Base-by-base conservation (phyloP, 2,113 vertebrate genomes). In the Lepus europaeus region DNA sequence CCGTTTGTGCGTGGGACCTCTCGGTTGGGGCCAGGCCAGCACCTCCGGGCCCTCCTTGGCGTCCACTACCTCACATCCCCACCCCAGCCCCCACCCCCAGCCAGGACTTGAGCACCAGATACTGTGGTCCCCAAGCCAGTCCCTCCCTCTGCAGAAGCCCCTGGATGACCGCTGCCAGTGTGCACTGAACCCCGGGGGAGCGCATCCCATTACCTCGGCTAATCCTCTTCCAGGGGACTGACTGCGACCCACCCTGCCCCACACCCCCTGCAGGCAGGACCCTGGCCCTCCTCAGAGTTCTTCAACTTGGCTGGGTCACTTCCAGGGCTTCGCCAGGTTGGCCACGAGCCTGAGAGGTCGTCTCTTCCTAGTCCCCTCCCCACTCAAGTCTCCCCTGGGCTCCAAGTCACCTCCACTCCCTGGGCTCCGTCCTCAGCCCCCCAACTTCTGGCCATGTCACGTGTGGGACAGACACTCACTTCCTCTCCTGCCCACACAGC, bases 361-460 rank as follows among this genome's bases (percentile, higher is more conserved):
- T 7, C 39, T 90, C 23, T 20, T 84, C 66, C 49, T 11, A 45
- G 87, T 31, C 13, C 2, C 22, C 36, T 16, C 51, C 17, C 31
- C 49, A 23, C 0, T 6, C 12, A 22, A 51, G 56, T n/a, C 61
- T 27, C 56, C 27, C 45, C 3, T 4, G 14, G 39, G 29, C 9
- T 1, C 17, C 31, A 89, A 63, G 68, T 31, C 10, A 2, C 76
- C 16, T n/a, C 6, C 66, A 27, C 74, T 36, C 25, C 59, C 72
- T 5, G 10, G 79, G 19, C 76, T 59, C 29, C 39, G 16, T 39
- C 69, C 51, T 53, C 27, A 33, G 12, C 11, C 23, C 10, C 69
- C 33, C 64, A n/a, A 3, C 10, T 25, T 45, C 12, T 1, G 11
- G 69, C 23, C n/a, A 63, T 0, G 0, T 1, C 1, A 1, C 87